Percentiles rank a stretch among this genome's conserved stretches.
phyloP scores from a whole-genome alignment of 2,113 vertebrate genomes.

The Psettodes erumei region DNA sequence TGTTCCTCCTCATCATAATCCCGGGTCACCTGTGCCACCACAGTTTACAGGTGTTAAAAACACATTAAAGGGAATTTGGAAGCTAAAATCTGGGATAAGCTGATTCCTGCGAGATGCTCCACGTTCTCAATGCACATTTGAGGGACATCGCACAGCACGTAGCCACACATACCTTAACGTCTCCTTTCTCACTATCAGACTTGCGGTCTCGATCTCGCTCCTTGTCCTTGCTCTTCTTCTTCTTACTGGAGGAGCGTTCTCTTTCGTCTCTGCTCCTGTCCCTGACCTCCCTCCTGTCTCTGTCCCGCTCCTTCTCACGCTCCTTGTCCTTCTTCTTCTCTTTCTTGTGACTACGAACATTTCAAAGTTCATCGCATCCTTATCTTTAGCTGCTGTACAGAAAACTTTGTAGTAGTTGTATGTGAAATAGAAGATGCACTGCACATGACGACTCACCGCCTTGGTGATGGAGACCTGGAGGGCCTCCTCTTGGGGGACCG shows the following conservation, averaged over 20 bases:
- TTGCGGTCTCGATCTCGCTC: constrained; percentile 93
- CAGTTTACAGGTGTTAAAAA: background rate
- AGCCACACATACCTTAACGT: constrained; percentile 88
- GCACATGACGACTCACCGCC: constrained; percentile 83
- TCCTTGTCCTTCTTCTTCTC: constrained; percentile 99
- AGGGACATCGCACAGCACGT: background rate
- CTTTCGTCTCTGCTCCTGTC: constrained; percentile 90
- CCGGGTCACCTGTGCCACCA: constrained; percentile 92
- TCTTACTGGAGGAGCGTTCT: constrained; percentile 93
- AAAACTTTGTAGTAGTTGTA: too few relatives aligned
- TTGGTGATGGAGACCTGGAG: constrained; percentile 91
- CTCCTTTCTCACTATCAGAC: constrained; percentile 93
- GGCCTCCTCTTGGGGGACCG: constrained; percentile 90
- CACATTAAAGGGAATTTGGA: background rate
- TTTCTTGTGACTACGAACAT: constrained; percentile 91
- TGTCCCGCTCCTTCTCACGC: constrained; percentile 89
- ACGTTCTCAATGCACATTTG: background rate
- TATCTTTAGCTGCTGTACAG: background rate
- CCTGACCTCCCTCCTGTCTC: constrained; percentile 84
- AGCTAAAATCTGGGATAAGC: background rate
- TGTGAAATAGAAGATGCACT: background rate
- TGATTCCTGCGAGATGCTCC: background rate
- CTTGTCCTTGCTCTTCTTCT: constrained; percentile 95
- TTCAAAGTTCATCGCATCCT: background rate
- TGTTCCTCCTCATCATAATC: constrained; percentile 99